Percentiles rank a stretch among this genome's conserved stretches.
phyloP scores from a whole-genome alignment of 2,888 invertebrate genomes.

The Megamerina dolium region DNA sequence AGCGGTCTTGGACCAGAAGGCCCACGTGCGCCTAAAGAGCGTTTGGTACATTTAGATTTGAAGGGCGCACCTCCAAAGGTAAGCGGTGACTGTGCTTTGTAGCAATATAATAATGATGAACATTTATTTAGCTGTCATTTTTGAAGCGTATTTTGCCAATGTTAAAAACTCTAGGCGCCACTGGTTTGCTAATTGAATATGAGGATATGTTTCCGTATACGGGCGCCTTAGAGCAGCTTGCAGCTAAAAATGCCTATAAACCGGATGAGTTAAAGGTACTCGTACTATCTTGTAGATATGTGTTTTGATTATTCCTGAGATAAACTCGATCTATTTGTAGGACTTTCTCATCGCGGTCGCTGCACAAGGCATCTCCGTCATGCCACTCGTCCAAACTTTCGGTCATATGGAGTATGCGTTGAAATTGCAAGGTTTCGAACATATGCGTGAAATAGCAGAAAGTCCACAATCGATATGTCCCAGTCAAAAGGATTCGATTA shows the following conservation, averaged over 20 bases:
- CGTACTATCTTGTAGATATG: no score
- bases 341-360: slow-evolving; percentile 57
- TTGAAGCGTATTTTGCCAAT: slow-evolving; percentile 56
- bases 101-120: background rate
- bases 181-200: slow-evolving; percentile 69
- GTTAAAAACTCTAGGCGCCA: slow-evolving; percentile 60
- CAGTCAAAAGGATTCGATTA: slow-evolving; percentile 57
- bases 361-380: slow-evolving; percentile 58
- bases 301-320: no score
- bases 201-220: slow-evolving; percentile 77
- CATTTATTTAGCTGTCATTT: slow-evolving; percentile 50
- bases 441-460: slow-evolving; percentile 60
- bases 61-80: slow-evolving; percentile 70
- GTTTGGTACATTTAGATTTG: slow-evolving; percentile 68
- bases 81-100: slow-evolving; percentile 3
- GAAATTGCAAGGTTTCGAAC: slow-evolving; percentile 58
- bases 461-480: slow-evolving; percentile 69
- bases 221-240: slow-evolving; percentile 54
- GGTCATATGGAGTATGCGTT: slow-evolving; percentile 70
- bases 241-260: slow-evolving; percentile 55
- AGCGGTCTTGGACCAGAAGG: slow-evolving; percentile 46
- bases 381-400: slow-evolving; percentile 72
- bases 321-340: slow-evolving; percentile 21
- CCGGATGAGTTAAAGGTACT: slow-evolving; percentile 40
- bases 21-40: slow-evolving; percentile 45